Evolutionary conservation across 2,113 vertebrate species (phyloP).

Genomic region (Hippocampus abdominalis): DNA sequence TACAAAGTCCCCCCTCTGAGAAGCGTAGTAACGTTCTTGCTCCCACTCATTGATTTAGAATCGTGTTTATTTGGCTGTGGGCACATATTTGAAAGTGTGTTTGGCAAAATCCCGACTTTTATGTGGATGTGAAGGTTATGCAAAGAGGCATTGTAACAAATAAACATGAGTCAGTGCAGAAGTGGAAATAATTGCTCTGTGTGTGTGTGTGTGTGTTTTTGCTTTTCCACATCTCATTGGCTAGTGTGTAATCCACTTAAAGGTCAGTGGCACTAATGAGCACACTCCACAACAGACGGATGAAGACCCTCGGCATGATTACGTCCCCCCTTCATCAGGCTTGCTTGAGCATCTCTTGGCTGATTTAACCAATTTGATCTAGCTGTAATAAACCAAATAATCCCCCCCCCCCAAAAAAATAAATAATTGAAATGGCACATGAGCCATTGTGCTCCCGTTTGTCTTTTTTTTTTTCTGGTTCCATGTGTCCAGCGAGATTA

Average conservation of each 20-base stretch:
- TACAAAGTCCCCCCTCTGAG: background rate
- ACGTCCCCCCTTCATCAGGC: constrained; percentile 29
- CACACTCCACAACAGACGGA: constrained; percentile 55
- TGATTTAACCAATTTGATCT: constrained; percentile 26
- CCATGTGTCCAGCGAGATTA: constrained; percentile 2
- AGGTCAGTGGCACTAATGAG: constrained; percentile 68
- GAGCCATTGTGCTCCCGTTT: background rate
- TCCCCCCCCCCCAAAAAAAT: background rate
- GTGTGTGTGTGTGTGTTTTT: background rate
- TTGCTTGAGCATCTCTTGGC: constrained; percentile 43
- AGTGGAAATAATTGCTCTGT: constrained; percentile 1
- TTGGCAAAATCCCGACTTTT: background rate
- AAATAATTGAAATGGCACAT: constrained; percentile 21
- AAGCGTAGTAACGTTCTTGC: background rate
- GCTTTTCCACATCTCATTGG: constrained; percentile 57
- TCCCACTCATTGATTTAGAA: background rate
- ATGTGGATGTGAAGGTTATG: background rate
- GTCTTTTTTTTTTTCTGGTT: constrained; percentile 22
- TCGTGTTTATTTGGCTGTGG: background rate
- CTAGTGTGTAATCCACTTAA: constrained; percentile 53
- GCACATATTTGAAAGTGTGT: background rate
- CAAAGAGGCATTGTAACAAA: constrained; percentile 1
- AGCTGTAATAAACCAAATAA: background rate
- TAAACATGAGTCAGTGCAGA: background rate
- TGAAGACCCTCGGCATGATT: constrained; percentile 49